These are phyloP conservation scores for Acrocyrtus sp. DNA, from an alignment of 2,888 invertebrate species.

Conservation along the genomic window DNA sequence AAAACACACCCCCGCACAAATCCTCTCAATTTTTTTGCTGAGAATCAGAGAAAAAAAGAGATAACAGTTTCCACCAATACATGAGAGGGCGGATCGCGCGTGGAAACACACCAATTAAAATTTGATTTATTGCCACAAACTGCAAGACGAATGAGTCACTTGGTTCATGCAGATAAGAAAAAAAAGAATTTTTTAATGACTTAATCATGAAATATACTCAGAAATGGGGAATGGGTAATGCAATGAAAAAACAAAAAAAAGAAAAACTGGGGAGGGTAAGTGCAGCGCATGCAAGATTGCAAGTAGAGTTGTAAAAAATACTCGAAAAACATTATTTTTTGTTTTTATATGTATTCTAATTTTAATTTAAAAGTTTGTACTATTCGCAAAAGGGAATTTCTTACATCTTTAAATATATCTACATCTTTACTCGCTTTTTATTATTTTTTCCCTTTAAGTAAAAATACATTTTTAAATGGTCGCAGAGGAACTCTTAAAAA, in stretches of 20 bases:
- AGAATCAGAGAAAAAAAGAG: conserved; percentile 23
- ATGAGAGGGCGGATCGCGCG: conserved; percentile 51
- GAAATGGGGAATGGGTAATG: conserved; percentile 10
- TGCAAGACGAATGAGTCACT: conserved; percentile 49
- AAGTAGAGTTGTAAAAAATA: neutral
- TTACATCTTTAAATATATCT: no score
- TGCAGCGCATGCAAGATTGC: neutral
- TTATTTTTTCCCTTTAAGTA: no score
- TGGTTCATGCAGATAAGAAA: conserved; percentile 37
- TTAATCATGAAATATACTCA: conserved; percentile 47
- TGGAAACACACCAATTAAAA: conserved; percentile 57
- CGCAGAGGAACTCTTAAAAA: conserved; percentile 19
- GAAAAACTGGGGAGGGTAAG: neutral
- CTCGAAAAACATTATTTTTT: neutral
- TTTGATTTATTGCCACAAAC: conserved; percentile 51
- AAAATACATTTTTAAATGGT: conserved; percentile 7
- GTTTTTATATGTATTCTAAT: no score
- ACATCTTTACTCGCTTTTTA: no score
- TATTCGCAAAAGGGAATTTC: neutral
- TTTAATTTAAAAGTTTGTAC: neutral
- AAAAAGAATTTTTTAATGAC: conserved; percentile 49
- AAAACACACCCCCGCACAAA: conserved; percentile 48
- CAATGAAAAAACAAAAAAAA: conserved; percentile 20
- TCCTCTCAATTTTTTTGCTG: no score
- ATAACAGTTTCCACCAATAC: conserved; percentile 40